Base-by-base conservation (phyloP, 2,113 vertebrate genomes). In the Oophaga pumilio region DNA sequence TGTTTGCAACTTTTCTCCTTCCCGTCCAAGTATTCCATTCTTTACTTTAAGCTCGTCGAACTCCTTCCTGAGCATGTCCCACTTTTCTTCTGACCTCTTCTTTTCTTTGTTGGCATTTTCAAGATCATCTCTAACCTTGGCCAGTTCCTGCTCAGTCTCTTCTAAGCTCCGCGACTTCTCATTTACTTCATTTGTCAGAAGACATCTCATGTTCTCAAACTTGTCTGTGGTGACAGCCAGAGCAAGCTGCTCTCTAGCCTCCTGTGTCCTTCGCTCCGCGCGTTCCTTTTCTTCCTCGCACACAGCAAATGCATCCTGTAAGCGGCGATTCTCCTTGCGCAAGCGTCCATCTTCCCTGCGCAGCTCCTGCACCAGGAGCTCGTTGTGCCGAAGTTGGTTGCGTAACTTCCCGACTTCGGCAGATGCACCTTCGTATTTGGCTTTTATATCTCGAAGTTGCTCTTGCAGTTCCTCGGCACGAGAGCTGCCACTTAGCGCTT, bases 361-460 rank as follows among this genome's bases (percentile, higher is more conserved):
- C 86, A 97, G 96, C 90, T 97, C 96, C 52, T 97, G 97, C 28
- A 97, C 90, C 66, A 97, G 90, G 90, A 97, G 90, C 86, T 98
- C 97, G 0, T 95, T 97, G 91, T 97, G 97, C 78, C 94, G 97
- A 78, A 99, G 94, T 59, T 97, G 97, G 91, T 97, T 98, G 56
- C 97, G 94, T 56, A 99, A 91, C 0, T 96, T 97, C 0, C 97
- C 95, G 86, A 99, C 97, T 89, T 99, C 97, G 0, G 96, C 96
- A 0, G 97, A 97, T 0, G 97, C 97, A 0, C 97, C 97, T 90
- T 99, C 98, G 0, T 99, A 99, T 76, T 98, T 99, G 0, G 88
- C 57, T 89, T 97, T 99, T 91, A 97, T 91, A 4, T 98, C 97
- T 43, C 89, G 94, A 52, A 99, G 88, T 93, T 99, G 98, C 14